These are phyloP conservation scores for Zenarchopterus dispar DNA, from an alignment of 2,797 vertebrate genomes.

Conservation along the genomic window DNA sequence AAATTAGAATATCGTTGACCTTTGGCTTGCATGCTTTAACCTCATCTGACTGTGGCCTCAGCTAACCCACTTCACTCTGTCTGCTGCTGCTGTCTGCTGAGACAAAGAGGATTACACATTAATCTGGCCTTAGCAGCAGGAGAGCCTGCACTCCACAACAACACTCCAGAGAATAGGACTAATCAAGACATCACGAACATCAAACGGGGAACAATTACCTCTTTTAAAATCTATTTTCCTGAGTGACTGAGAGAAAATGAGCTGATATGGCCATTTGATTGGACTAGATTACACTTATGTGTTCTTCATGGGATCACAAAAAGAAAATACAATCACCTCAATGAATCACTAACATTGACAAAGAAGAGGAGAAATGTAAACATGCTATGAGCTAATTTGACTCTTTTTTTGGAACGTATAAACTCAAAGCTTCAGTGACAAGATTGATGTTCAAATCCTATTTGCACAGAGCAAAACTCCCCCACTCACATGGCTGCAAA, in stretches of 20 bases:
- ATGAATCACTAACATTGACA: constrained; percentile 2
- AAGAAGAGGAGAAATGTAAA: not conserved
- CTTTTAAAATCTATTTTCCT: constrained; percentile 57
- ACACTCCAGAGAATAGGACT: constrained; percentile 58
- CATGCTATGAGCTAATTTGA: no score
- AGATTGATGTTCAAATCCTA: not conserved
- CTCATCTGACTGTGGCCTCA: constrained; percentile 23
- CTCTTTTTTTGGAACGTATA: not conserved
- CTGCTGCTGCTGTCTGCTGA: constrained; percentile 46
- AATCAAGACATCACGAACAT: constrained; percentile 67
- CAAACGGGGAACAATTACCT: constrained; percentile 65
- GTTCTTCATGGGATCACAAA: constrained; percentile 16
- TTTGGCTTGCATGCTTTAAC: constrained; percentile 41
- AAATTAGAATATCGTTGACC: constrained; percentile 30
- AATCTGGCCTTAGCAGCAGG: constrained; percentile 69
- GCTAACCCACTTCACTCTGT: constrained; percentile 48
- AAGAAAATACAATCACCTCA: constrained; percentile 4
- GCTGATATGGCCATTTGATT: constrained; percentile 47
- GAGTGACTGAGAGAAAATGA: constrained; percentile 42
- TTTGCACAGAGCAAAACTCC: not conserved
- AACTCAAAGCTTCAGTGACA: not conserved
- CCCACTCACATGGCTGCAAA: constrained; percentile 1
- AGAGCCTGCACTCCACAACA: constrained; percentile 43
- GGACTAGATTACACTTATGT: constrained; percentile 42
- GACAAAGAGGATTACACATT: constrained; percentile 77